A percentile compares a stretch with the other conserved stretches of the same genome.
Evolutionary conservation across 2,797 vertebrate species (phyloP).

Genomic region (Selene dorsalis): DNA sequence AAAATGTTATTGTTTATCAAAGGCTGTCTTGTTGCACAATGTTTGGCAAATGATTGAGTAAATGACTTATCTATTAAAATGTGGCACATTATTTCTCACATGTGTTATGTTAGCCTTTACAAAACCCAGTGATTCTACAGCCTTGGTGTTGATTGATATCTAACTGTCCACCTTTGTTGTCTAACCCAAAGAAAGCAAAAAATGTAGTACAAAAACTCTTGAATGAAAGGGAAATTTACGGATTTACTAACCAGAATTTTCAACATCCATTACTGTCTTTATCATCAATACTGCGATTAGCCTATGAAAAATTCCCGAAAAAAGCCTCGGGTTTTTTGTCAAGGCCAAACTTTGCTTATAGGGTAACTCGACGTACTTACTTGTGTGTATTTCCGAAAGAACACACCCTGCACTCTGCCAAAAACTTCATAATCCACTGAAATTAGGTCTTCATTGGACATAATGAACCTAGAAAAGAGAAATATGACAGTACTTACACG

Average conservation of each 20-base stretch:
- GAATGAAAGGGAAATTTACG: not conserved
- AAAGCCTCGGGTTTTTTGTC: not conserved
- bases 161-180: not conserved
- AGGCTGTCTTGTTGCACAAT: no score
- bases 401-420: constrained; percentile 95
- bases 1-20: no score
- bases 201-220: not conserved
- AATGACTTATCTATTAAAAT: not conserved
- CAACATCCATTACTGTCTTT: not conserved
- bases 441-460: constrained; percentile 86
- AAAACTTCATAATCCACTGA: constrained; percentile 94
- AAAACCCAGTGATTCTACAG: not conserved
- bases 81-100: not conserved
- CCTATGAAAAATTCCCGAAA: not conserved
- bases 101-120: no score
- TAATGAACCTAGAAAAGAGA: constrained; percentile 65
- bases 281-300: not conserved
- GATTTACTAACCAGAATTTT: not conserved
- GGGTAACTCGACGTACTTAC: constrained; percentile 75
- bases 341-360: not conserved
- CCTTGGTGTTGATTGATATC: not conserved
- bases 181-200: not conserved
- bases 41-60: not conserved
- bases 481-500: not conserved
- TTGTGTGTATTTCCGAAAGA: constrained; percentile 97